Percentiles rank a stretch among this genome's conserved stretches.
These are phyloP conservation scores for Liopterus haemorrhoidalis DNA, from an alignment of 2,888 invertebrate genomes.

Conservation along the genomic window DNA sequence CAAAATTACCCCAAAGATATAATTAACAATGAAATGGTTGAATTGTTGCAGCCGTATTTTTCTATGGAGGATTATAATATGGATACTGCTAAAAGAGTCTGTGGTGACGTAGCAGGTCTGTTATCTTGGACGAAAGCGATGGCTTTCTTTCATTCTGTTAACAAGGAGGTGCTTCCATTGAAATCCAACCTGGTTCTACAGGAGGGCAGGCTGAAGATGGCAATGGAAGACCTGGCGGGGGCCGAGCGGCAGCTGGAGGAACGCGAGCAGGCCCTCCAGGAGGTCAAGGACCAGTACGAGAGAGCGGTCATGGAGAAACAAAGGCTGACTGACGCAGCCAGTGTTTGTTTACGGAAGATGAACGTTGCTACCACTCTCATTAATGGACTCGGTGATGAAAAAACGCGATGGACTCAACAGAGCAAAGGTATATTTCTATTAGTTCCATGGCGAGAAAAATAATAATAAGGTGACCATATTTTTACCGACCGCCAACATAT, in stretches of 20 bases:
- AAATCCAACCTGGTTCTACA: constrained; percentile 89
- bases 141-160: constrained; percentile 92
- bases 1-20: constrained; percentile 95
- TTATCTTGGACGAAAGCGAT: constrained; percentile 95
- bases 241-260: constrained; percentile 87
- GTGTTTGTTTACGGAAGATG: constrained; percentile 91
- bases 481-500: no score
- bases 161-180: constrained; percentile 90
- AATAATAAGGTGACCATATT: no score
- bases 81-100: constrained; percentile 92
- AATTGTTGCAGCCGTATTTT: constrained; percentile 84
- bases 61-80: constrained; percentile 96
- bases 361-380: constrained; percentile 92
- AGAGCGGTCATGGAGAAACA: constrained; percentile 90
- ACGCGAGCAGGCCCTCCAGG: constrained; percentile 80
- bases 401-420: constrained; percentile 87
- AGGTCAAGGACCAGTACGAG: constrained; percentile 90
- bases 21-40: constrained; percentile 96
- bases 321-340: constrained; percentile 85
- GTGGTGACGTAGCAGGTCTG: constrained; percentile 93
- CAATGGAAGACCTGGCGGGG: constrained; percentile 81
- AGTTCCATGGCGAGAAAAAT: no score
- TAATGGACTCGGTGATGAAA: constrained; percentile 89
- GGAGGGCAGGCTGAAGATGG: constrained; percentile 82
- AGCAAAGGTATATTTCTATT: no score